These are phyloP conservation scores for Leptinotarsa defecta DNA, from an alignment of 1,140 invertebrate genomes.

Conservation along the genomic window DNA sequence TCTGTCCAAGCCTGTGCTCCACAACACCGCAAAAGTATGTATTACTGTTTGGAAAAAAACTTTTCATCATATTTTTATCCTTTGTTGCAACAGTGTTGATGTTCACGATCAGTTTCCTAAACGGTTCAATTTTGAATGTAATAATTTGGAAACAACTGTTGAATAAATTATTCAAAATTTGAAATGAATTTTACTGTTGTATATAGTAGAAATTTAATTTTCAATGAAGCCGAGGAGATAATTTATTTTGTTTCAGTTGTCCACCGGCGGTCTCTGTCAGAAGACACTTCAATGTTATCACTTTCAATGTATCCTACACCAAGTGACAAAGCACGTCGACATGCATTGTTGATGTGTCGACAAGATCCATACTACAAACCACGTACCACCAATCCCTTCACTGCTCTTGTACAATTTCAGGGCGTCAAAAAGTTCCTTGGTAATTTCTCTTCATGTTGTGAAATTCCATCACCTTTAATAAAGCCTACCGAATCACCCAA, in stretches of 20 bases:
- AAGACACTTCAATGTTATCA: constrained; percentile 64
- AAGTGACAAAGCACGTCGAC: constrained; percentile 77
- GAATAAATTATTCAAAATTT: neutral
- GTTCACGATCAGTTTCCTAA: neutral
- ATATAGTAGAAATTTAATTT: neutral
- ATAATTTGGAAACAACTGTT: neutral
- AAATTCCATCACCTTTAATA: constrained; percentile 67
- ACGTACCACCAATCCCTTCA: constrained; percentile 72
- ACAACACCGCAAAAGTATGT: constrained; percentile 57
- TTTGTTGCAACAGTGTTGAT: neutral
- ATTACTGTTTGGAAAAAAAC: constrained; percentile 18
- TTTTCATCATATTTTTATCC: constrained; percentile 14
- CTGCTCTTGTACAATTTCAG: constrained; percentile 66
- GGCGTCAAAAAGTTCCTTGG: constrained; percentile 81
- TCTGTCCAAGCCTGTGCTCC: constrained; percentile 45
- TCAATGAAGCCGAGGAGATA: constrained; percentile 18
- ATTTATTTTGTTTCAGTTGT: constrained; percentile 55
- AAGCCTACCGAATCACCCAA: constrained; percentile 56
- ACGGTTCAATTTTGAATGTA: neutral
- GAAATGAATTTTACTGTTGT: no score
- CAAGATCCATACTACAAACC: constrained; percentile 79
- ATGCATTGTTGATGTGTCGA: constrained; percentile 72
- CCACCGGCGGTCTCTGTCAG: constrained; percentile 72
- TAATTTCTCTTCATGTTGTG: constrained; percentile 76
- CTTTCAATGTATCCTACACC: constrained; percentile 61